Conservation (phyloP, 2,113 vertebrate species). For the Coptodon bakossiorum region DNA sequence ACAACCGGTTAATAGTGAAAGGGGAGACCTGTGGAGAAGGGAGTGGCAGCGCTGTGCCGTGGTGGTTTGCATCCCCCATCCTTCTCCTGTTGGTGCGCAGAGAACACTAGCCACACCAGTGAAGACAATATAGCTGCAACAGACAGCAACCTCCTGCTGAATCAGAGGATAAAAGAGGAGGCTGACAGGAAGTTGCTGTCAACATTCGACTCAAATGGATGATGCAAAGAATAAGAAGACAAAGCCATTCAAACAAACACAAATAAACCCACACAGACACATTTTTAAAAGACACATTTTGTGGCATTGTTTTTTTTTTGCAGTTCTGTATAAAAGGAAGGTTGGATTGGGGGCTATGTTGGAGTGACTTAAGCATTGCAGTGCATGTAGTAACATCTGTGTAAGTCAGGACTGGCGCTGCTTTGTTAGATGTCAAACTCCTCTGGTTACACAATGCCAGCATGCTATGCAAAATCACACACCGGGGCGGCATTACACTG, state of each 20-base stretch:
- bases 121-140: slow-evolving; percentile 60
- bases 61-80: not conserved
- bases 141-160: slow-evolving; percentile 62
- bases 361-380: not conserved
- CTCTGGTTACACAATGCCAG: not conserved
- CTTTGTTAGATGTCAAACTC: not conserved
- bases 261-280: not conserved
- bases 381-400: not conserved
- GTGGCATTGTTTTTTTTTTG: not conserved
- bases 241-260: not conserved
- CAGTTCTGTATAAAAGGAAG: not conserved
- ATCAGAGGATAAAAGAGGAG: slow-evolving; percentile 50
- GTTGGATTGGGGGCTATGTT: not conserved
- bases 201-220: not conserved
- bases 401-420: not conserved
- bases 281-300: not conserved
- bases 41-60: slow-evolving; percentile 29
- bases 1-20: slow-evolving; percentile 74
- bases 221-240: not conserved
- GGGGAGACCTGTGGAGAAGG: slow-evolving; percentile 59
- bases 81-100: not conserved
- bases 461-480: not conserved
- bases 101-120: slow-evolving; percentile 38
- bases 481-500: not conserved
- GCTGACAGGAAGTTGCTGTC: slow-evolving; percentile 62